phyloP scores from a whole-genome alignment of 2,113 vertebrate genomes.

The Rhinopithecus roxellana region DNA sequence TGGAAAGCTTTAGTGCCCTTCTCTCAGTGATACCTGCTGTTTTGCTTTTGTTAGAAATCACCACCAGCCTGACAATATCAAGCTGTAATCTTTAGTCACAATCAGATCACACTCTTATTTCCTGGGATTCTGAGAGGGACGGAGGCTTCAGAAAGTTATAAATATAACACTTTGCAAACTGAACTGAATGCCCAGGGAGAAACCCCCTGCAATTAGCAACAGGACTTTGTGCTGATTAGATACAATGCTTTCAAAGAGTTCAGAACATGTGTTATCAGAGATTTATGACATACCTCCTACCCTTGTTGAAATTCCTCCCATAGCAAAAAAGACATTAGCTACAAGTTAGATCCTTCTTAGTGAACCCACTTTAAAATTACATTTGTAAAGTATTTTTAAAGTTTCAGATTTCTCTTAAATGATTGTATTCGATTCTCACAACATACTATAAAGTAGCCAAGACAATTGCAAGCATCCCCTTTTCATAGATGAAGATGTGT shows the following conservation, averaged over 20 bases:
- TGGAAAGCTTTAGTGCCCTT: conserved; percentile 69
- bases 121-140: conserved; percentile 74
- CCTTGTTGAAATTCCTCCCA: neutral
- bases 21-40: conserved; percentile 70
- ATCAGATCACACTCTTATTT: conserved; percentile 79
- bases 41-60: conserved; percentile 80
- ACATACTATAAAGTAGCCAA: neutral
- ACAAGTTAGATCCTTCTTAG: neutral
- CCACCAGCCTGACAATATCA: conserved; percentile 69
- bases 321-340: conserved; percentile 20
- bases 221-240: conserved; percentile 67
- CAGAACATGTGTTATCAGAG: conserved; percentile 20
- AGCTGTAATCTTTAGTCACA: conserved; percentile 75
- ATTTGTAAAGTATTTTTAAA: conserved; percentile 40
- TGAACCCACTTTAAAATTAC: neutral
- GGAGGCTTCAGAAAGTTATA: conserved; percentile 80
- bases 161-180: conserved; percentile 82
- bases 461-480: neutral
- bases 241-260: conserved; percentile 57
- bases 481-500: neutral
- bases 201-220: conserved; percentile 73
- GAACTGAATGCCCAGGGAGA: conserved; percentile 66
- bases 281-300: neutral
- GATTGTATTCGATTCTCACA: neutral
- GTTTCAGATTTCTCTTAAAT: neutral